Evolutionary conservation across 2,888 invertebrate genomes (phyloP).

Genomic region (Callimorpha dominula): DNA sequence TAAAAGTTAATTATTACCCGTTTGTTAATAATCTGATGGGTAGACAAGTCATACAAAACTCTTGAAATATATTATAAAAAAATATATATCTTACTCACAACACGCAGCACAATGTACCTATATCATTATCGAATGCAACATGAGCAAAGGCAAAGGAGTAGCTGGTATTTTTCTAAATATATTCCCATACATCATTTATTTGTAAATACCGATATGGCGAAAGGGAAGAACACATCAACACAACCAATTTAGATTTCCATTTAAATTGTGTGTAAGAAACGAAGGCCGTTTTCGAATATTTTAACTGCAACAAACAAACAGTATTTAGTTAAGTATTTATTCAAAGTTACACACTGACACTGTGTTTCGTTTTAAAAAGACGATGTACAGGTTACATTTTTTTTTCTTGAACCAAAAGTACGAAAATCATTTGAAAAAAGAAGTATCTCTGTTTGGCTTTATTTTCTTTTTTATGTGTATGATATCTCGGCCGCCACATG

Average conservation of each 20-base stretch:
- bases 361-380: too few relatives aligned
- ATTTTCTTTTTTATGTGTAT: not conserved
- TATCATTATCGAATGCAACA: constrained; percentile 39
- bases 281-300: constrained; percentile 35
- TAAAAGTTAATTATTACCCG: not conserved
- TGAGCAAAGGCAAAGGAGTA: constrained; percentile 31
- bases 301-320: constrained; percentile 33
- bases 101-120: constrained; percentile 58
- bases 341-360: constrained; percentile 2
- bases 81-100: constrained; percentile 50
- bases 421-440: not conserved
- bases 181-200: constrained; percentile 34
- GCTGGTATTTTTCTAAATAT: constrained; percentile 53
- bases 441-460: not conserved
- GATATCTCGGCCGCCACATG: not conserved
- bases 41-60: constrained; percentile 27
- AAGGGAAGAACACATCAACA: constrained; percentile 24
- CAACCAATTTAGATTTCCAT: constrained; percentile 34
- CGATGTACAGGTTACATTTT: too few relatives aligned
- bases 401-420: too few relatives aligned
- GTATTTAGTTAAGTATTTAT: constrained; percentile 41
- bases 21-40: constrained; percentile 4
- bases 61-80: constrained; percentile 32
- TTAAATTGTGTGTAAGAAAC: constrained; percentile 36
- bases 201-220: constrained; percentile 45